Evolutionary conservation across 2,888 invertebrate species (phyloP).

Genomic region (Lagria hirta): DNA sequence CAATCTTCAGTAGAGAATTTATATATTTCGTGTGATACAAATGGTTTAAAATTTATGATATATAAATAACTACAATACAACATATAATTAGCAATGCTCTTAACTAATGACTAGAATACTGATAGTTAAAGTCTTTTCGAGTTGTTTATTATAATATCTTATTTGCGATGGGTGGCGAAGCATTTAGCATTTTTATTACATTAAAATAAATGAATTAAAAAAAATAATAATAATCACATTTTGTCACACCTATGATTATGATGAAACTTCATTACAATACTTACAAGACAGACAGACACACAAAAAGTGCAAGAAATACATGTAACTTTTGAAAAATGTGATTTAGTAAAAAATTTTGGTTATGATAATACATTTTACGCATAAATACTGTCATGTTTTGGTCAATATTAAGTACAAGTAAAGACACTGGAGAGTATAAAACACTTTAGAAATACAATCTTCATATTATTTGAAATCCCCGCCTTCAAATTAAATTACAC

Average conservation of each 20-base stretch:
- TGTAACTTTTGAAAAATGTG: slow-evolving; percentile 37
- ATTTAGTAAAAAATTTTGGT: too few species aligned
- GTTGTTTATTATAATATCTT: slow-evolving; percentile 35
- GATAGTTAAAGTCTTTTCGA: slow-evolving; percentile 48
- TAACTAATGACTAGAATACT: slow-evolving; percentile 51
- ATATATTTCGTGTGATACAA: slow-evolving; percentile 45
- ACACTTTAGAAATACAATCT: slow-evolving; percentile 47
- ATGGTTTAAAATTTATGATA: slow-evolving; percentile 41
- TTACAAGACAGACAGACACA: too few species aligned
- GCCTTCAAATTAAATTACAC: too few species aligned
- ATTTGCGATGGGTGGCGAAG: slow-evolving; percentile 35
- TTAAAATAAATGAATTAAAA: too few species aligned
- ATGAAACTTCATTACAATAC: too few species aligned
- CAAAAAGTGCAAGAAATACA: too few species aligned
- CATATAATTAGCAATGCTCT: slow-evolving; percentile 39
- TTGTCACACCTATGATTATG: too few species aligned
- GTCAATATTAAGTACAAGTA: slow-evolving; percentile 48
- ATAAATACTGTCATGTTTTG: too few species aligned
- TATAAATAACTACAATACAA: slow-evolving; percentile 37
- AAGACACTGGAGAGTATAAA: slow-evolving; percentile 52
- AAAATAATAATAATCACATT: slow-evolving; percentile 33
- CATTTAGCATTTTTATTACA: slow-evolving; percentile 31
- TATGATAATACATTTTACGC: too few species aligned
- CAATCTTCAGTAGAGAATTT: slow-evolving; percentile 31
- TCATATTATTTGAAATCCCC: too few species aligned